Conservation (phyloP, 2,113 vertebrate species). For the Camelus dromedarius region DNA sequence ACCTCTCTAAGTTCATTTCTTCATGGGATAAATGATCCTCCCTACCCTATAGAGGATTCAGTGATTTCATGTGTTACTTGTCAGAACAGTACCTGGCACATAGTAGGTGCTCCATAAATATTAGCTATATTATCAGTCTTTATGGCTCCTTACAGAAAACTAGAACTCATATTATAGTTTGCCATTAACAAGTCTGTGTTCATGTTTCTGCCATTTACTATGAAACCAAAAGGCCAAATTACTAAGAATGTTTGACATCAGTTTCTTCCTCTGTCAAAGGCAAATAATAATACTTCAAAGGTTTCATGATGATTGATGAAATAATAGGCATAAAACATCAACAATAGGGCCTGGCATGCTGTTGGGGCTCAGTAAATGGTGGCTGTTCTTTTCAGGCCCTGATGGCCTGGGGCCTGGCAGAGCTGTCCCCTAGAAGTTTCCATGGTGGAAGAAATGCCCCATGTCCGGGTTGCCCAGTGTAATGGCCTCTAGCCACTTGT, state of each 20-base stretch:
- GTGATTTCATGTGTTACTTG: neutral
- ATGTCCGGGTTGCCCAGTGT: neutral
- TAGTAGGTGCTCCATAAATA: neutral
- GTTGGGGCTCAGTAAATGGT: neutral
- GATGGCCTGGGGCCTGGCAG: neutral
- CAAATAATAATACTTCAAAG: neutral
- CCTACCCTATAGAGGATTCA: neutral
- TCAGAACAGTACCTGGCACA: neutral
- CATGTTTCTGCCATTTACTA: slow-evolving; percentile 3
- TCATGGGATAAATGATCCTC: neutral
- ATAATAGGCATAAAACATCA: neutral
- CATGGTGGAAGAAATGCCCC: too few relatives aligned
- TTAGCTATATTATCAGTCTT: neutral
- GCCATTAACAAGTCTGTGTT: neutral
- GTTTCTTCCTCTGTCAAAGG: neutral
- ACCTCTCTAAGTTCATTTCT: neutral
- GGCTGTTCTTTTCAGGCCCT: neutral
- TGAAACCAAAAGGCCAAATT: neutral
- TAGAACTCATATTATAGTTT: neutral
- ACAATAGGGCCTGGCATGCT: neutral
- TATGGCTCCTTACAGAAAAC: neutral
- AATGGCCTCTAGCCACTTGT: neutral
- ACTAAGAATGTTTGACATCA: neutral
- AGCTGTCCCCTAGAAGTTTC: neutral
- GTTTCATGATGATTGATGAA: neutral